phyloP scores from a whole-genome alignment of 2,113 vertebrate species.

The Apodemus speciosus region DNA sequence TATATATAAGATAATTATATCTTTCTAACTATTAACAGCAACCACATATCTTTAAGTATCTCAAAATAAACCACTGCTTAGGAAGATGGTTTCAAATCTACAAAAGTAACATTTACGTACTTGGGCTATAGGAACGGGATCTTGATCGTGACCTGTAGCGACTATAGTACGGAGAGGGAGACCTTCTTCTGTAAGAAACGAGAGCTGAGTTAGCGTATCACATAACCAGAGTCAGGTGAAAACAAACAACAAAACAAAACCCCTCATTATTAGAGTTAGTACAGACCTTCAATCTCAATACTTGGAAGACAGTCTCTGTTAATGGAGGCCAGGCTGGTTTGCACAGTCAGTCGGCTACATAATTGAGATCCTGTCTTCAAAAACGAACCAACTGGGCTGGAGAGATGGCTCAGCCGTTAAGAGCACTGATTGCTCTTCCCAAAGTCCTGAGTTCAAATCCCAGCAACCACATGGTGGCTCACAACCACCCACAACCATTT shows the following conservation, averaged over 20 bases:
- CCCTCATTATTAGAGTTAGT: too few relatives aligned
- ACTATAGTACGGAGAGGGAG: constrained; percentile 94
- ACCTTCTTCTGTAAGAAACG: constrained; percentile 89
- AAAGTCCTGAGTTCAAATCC: too few relatives aligned
- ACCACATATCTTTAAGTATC: neutral
- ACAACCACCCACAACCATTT: too few relatives aligned
- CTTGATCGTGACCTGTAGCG: constrained; percentile 93
- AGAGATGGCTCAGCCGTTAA: too few relatives aligned
- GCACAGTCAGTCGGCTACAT: neutral
- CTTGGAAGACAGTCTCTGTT: neutral
- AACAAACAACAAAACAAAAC: neutral
- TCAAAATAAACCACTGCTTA: neutral
- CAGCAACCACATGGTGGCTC: too few relatives aligned
- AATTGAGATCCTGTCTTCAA: neutral
- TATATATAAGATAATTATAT: neutral
- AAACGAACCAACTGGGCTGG: neutral
- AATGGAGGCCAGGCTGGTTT: neutral
- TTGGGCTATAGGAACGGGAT: constrained; percentile 95
- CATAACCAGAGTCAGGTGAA: neutral
- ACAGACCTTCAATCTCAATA: neutral
- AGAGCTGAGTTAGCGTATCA: constrained; percentile 67
- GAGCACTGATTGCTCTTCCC: too few relatives aligned
- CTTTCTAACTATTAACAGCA: neutral
- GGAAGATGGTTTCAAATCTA: neutral
- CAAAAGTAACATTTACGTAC: constrained; percentile 85